Conservation (phyloP, 2,888 invertebrate genomes). For the Zonitis immaculata region DNA sequence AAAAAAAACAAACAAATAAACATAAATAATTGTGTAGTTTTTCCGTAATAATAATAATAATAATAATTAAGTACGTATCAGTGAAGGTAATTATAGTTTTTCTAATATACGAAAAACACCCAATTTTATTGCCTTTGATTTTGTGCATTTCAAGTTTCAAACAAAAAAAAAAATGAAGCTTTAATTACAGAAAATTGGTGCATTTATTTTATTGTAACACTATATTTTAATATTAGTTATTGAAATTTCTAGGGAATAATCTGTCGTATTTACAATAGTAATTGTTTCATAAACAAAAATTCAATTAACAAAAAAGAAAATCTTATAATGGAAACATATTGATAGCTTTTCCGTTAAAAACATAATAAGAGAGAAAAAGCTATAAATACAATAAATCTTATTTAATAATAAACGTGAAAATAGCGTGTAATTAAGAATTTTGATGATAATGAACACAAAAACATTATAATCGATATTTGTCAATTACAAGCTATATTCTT, state of each 20-base stretch:
- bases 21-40: neutral
- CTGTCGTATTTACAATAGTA: neutral
- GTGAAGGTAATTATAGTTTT: neutral
- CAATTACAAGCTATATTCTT: constrained; percentile 3
- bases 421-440: constrained; percentile 3
- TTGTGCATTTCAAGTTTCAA: neutral
- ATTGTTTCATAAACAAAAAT: neutral
- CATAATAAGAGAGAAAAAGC: neutral
- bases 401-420: neutral
- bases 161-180: no score
- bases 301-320: neutral
- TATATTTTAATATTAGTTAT: constrained; percentile 6
- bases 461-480: neutral
- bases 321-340: neutral
- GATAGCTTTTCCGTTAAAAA: neutral
- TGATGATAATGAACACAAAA: neutral
- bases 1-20: neutral
- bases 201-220: constrained; percentile 4
- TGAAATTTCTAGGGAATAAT: constrained; percentile 1
- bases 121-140: neutral
- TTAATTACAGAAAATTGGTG: neutral
- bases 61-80: neutral
- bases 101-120: neutral
- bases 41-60: neutral
- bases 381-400: neutral